A percentile compares a stretch with the other conserved stretches of the same genome.
These are phyloP conservation scores for Plecturocebus donacophilus DNA, from an alignment of 2,113 vertebrate genomes.

Conservation along the genomic window DNA sequence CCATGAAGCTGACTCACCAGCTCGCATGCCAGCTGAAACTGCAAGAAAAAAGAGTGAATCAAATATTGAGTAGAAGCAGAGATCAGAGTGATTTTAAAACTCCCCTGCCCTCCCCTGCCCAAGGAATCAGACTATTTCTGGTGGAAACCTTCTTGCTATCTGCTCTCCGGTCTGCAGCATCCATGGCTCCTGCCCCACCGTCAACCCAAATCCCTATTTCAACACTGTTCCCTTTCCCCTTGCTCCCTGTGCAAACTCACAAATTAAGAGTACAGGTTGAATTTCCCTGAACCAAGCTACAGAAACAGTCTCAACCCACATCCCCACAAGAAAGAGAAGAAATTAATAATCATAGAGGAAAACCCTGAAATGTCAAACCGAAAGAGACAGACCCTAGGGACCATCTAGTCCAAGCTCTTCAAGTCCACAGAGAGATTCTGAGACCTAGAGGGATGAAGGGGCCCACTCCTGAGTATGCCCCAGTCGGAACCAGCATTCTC, in stretches of 20 bases:
- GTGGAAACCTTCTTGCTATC: not conserved
- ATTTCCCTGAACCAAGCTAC: not conserved
- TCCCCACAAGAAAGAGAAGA: not conserved
- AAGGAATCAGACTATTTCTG: not conserved
- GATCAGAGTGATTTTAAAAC: not conserved
- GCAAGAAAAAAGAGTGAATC: not conserved
- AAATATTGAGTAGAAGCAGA: not conserved
- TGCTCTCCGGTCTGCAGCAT: not conserved
- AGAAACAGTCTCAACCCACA: not conserved
- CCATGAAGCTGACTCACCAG: conserved; percentile 42
- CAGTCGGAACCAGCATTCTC: not conserved
- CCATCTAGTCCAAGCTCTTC: not conserved
- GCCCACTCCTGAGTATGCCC: not conserved
- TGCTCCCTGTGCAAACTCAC: not conserved
- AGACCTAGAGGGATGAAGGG: not conserved
- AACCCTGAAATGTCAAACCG: not conserved
- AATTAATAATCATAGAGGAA: not conserved
- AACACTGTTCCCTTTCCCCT: not conserved
- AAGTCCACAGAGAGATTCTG: not conserved
- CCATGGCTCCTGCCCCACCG: not conserved
- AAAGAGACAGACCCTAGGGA: not conserved
- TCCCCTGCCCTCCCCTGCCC: not conserved
- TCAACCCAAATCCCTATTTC: not conserved
- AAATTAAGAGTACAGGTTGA: not conserved
- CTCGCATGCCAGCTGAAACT: not conserved